Percentiles rank a stretch among this genome's conserved stretches.
Conservation (phyloP, 1,140 invertebrate species). For the Trachymyrmex septentrionalis region DNA sequence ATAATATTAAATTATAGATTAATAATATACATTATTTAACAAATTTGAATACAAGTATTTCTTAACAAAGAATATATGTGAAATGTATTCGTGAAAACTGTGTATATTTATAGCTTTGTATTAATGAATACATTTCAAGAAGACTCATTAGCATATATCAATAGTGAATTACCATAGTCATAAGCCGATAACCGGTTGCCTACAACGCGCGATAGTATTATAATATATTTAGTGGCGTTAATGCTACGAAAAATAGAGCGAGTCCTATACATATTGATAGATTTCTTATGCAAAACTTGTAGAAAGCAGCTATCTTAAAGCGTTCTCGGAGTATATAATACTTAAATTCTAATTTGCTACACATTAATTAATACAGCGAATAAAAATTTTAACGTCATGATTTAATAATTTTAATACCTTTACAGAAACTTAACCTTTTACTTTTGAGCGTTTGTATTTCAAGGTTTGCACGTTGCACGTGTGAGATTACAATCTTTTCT, state of each 20-base stretch:
- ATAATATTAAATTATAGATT: not conserved
- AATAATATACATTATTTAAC: not conserved
- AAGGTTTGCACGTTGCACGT: not conserved
- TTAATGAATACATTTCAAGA: conserved; percentile 47
- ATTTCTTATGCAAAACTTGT: conserved; percentile 23
- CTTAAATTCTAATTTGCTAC: not conserved
- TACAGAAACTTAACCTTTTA: not conserved
- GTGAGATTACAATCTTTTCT: not conserved
- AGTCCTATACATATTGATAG: conserved; percentile 46
- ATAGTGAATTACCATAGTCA: conserved; percentile 47
- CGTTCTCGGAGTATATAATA: not conserved
- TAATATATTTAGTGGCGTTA: conserved; percentile 41
- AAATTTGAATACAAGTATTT: not conserved
- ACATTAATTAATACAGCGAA: not conserved
- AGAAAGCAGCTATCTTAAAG: not conserved
- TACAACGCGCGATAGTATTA: conserved; percentile 36
- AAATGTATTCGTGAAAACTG: conserved; percentile 11
- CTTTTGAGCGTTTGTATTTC: not conserved
- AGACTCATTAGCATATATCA: conserved; percentile 40
- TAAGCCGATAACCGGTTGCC: conserved; percentile 34
- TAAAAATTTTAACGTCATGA: not conserved
- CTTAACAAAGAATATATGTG: not conserved
- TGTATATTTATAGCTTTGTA: conserved; percentile 11
- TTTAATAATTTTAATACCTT: not conserved
- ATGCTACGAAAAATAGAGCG: conserved; percentile 33